These are phyloP conservation scores for Apogon hyalosoma DNA, from an alignment of 2,797 vertebrate genomes.

Conservation along the genomic window DNA sequence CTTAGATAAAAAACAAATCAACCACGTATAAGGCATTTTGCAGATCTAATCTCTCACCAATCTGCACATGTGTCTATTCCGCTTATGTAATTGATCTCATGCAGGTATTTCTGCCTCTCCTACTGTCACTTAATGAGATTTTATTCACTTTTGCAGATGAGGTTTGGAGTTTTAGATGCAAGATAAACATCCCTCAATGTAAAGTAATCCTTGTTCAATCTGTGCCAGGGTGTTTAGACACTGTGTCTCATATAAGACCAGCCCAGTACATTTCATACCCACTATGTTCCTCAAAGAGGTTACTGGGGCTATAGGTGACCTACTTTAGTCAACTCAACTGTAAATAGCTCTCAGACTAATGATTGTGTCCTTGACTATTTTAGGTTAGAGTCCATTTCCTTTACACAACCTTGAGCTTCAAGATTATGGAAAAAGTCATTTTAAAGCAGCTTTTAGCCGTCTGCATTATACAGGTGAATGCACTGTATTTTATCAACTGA, in stretches of 20 bases:
- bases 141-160: slow-evolving; percentile 21
- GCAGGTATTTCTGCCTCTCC: slow-evolving; percentile 48
- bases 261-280: slow-evolving; percentile 1
- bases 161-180: slow-evolving; percentile 13
- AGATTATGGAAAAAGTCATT: slow-evolving; percentile 8
- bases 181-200: slow-evolving; percentile 15
- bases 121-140: slow-evolving; percentile 25
- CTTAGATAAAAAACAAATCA: slow-evolving; percentile 57
- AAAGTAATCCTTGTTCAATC: background rate
- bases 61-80: slow-evolving; percentile 55
- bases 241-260: background rate
- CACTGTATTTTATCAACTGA: slow-evolving; percentile 5
- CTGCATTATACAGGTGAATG: background rate
- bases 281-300: slow-evolving; percentile 36
- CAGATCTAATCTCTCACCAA: slow-evolving; percentile 55
- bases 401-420: slow-evolving; percentile 13
- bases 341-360: slow-evolving; percentile 49
- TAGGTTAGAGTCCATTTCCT: slow-evolving; percentile 11
- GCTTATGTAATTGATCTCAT: slow-evolving; percentile 54
- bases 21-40: slow-evolving; percentile 41
- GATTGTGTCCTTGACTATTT: slow-evolving; percentile 34
- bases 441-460: slow-evolving; percentile 4
- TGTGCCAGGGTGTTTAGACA: slow-evolving; percentile 2
- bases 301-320: slow-evolving; percentile 55
- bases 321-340: slow-evolving; percentile 37